These are phyloP conservation scores for Hoplodrina blanda DNA, from an alignment of 2,888 invertebrate species.

Conservation along the genomic window DNA sequence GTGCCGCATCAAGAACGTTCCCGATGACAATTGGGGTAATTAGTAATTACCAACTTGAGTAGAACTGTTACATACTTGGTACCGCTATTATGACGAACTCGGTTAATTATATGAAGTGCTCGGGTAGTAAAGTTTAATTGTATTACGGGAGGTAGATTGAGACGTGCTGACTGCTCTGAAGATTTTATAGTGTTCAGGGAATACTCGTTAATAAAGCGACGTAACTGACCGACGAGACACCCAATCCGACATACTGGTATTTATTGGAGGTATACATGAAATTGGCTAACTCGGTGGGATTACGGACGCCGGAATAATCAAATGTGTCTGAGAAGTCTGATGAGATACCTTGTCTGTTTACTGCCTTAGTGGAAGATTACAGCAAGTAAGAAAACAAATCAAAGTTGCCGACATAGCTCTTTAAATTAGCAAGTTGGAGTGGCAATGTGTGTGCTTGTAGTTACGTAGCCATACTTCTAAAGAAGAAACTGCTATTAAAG, in stretches of 20 bases:
- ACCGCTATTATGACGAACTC: slow-evolving; percentile 46
- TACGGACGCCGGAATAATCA: slow-evolving; percentile 48
- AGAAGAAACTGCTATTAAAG: neutral
- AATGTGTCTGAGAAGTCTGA: slow-evolving; percentile 46
- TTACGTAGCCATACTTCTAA: slow-evolving; percentile 2
- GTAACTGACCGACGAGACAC: slow-evolving; percentile 14
- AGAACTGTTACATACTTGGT: slow-evolving; percentile 48
- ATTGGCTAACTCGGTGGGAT: slow-evolving; percentile 44
- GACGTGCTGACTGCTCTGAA: neutral
- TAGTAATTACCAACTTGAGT: slow-evolving; percentile 55
- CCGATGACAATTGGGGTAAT: slow-evolving; percentile 58
- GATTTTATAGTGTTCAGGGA: slow-evolving; percentile 37
- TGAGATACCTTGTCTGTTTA: slow-evolving; percentile 24
- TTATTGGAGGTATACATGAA: slow-evolving; percentile 41
- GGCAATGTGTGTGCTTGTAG: slow-evolving; percentile 24
- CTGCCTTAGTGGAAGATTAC: slow-evolving; percentile 37
- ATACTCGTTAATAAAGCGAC: slow-evolving; percentile 38
- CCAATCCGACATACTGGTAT: slow-evolving; percentile 27
- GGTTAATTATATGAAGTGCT: slow-evolving; percentile 49
- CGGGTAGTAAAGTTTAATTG: slow-evolving; percentile 52
- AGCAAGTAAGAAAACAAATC: slow-evolving; percentile 37
- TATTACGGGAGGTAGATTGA: slow-evolving; percentile 29
- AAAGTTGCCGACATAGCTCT: slow-evolving; percentile 20
- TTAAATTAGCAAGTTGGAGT: slow-evolving; percentile 39
- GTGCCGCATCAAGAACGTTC: slow-evolving; percentile 38